These are phyloP conservation scores for Triops cancriformis DNA, from an alignment of 1,140 invertebrate genomes.

Conservation along the genomic window DNA sequence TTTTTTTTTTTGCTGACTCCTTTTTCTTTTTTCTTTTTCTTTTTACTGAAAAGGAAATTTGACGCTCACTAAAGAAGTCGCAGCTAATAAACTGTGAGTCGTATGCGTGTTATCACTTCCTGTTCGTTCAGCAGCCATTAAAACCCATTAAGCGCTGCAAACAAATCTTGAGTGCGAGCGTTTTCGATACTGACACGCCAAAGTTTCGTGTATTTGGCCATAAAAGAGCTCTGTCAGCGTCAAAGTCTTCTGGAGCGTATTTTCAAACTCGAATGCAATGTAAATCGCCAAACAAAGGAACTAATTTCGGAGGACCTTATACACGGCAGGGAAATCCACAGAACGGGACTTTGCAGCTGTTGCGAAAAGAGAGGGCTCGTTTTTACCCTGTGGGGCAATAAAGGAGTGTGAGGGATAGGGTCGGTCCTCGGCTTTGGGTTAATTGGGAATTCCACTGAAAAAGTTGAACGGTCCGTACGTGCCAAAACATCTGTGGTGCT, in stretches of 20 bases:
- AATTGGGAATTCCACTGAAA: neutral
- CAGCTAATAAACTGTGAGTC: too few species aligned
- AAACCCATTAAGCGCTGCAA: too few species aligned
- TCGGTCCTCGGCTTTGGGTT: neutral
- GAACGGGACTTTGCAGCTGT: constrained; percentile 8
- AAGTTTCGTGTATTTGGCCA: too few species aligned
- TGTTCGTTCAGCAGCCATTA: too few species aligned
- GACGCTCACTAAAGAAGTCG: neutral
- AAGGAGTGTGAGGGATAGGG: neutral
- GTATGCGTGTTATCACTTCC: too few species aligned
- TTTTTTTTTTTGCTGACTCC: neutral
- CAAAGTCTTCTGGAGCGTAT: too few species aligned
- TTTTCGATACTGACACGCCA: too few species aligned
- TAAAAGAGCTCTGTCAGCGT: too few species aligned
- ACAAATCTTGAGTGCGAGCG: too few species aligned
- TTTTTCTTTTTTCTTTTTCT: neutral
- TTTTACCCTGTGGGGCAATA: neutral
- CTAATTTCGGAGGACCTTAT: neutral
- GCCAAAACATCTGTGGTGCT: neutral
- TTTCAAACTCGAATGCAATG: neutral
- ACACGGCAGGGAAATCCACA: neutral
- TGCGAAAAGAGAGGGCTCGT: neutral
- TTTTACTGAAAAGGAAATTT: neutral
- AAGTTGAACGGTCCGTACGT: neutral
- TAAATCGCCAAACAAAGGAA: neutral